Evolutionary conservation across 2,113 vertebrate genomes (phyloP).

Genomic region (Chlorodrepanis virens): DNA sequence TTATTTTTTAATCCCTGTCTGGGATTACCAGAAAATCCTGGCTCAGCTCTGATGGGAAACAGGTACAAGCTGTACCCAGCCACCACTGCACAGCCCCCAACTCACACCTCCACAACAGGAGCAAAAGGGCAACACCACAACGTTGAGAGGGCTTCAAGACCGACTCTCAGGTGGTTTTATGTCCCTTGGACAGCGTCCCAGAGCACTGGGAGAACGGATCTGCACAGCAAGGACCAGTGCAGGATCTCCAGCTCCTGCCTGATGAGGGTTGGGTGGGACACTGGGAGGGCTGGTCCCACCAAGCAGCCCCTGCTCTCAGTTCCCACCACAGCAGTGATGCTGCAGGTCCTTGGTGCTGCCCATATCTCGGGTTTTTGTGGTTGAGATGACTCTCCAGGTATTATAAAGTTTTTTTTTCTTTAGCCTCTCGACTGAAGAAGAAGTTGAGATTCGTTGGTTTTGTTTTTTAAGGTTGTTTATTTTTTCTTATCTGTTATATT

Average conservation of each 20-base stretch:
- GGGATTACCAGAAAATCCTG: slow-evolving; percentile 83
- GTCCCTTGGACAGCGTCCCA: not conserved
- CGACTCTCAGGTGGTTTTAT: not conserved
- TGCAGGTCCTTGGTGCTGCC: not conserved
- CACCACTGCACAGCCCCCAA: slow-evolving; percentile 73
- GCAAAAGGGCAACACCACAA: slow-evolving; percentile 57
- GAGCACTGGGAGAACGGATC: fast-evolving
- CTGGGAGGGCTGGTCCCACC: not conserved
- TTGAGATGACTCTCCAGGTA: too few species aligned
- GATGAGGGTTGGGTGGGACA: not conserved
- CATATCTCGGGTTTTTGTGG: too few species aligned
- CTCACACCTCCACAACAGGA: slow-evolving; percentile 76
- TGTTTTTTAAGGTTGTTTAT: too few species aligned
- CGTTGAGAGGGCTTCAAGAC: not conserved
- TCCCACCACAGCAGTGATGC: not conserved
- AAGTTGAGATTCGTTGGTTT: too few species aligned
- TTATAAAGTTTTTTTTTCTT: too few species aligned
- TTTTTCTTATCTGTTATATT: too few species aligned
- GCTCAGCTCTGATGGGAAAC: slow-evolving; percentile 78
- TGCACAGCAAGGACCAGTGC: fast-evolving
- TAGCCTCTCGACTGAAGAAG: too few species aligned
- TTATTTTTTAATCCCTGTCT: not conserved
- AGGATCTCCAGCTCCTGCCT: not conserved
- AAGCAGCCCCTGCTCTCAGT: not conserved
- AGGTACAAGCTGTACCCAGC: slow-evolving; percentile 85